Evolutionary conservation across 2,797 vertebrate species (phyloP).

Genomic region (Zalophus californianus): DNA sequence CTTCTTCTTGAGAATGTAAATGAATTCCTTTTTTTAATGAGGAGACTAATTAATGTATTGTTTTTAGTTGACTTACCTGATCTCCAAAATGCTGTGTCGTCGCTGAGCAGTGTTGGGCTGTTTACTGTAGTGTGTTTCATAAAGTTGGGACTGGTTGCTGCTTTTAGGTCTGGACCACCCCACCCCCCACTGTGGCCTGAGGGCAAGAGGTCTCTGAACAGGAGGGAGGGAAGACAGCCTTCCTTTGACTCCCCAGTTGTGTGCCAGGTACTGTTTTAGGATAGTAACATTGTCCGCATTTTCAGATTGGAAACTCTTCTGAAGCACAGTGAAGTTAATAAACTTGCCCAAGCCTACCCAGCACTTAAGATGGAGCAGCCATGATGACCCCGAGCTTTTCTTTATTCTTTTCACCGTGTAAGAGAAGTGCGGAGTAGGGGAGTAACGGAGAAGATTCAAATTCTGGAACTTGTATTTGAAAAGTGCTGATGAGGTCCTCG

Average conservation of each 20-base stretch:
- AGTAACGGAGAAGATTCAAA: not conserved
- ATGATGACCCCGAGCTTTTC: not conserved
- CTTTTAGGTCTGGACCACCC: not conserved
- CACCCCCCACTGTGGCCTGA: not conserved
- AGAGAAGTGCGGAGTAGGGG: not conserved
- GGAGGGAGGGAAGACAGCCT: not conserved
- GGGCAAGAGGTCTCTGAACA: not conserved
- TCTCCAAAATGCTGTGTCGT: not conserved
- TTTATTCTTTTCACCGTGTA: not conserved
- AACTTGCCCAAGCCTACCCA: not conserved
- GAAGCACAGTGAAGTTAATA: not conserved
- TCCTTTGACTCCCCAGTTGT: not conserved
- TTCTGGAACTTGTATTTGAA: not conserved
- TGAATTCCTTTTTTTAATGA: not conserved
- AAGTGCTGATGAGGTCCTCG: not conserved
- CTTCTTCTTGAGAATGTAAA: not conserved
- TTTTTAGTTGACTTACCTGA: not conserved
- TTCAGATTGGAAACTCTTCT: not conserved
- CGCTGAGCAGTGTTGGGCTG: not conserved
- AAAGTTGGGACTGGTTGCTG: not conserved
- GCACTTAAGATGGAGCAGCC: not conserved
- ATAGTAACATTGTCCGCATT: accelerated
- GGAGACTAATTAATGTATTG: not conserved
- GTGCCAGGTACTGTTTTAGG: not conserved
- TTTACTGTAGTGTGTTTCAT: too few relatives aligned